These are phyloP conservation scores for Bufo bufo DNA, from an alignment of 2,113 vertebrate genomes.

Conservation along the genomic window DNA sequence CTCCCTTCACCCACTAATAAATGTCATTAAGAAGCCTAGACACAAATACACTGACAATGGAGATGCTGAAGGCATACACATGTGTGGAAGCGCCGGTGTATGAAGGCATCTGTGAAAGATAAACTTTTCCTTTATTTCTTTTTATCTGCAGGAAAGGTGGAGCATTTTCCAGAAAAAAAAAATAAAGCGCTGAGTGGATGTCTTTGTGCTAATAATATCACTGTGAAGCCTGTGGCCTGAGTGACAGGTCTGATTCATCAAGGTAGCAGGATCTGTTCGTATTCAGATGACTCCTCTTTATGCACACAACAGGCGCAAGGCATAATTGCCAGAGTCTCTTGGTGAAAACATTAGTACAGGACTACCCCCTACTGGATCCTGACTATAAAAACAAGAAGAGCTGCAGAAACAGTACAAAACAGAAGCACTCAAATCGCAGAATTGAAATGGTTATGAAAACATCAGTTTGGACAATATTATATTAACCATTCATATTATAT, in stretches of 20 bases:
- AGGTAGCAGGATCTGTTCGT: constrained; percentile 62
- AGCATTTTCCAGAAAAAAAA: constrained; percentile 60
- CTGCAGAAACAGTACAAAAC: background rate
- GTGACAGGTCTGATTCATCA: constrained; percentile 68
- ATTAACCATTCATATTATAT: background rate
- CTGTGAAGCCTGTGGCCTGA: constrained; percentile 65
- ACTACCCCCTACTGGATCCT: constrained; percentile 69
- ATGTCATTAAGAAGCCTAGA: constrained; percentile 43
- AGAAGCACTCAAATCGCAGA: background rate
- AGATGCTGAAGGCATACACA: constrained; percentile 31
- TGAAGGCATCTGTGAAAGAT: constrained; percentile 47
- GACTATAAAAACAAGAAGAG: background rate
- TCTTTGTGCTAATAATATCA: constrained; percentile 67
- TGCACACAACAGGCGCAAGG: constrained; percentile 60
- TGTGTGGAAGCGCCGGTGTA: constrained; percentile 38
- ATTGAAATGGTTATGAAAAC: background rate
- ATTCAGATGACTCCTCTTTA: constrained; percentile 63
- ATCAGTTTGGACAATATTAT: background rate
- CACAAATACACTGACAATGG: constrained; percentile 29
- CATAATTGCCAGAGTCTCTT: background rate
- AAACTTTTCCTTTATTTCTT: constrained; percentile 62
- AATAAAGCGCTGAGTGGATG: constrained; percentile 61
- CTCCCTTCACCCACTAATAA: constrained; percentile 52
- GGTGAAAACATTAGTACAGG: constrained; percentile 64
- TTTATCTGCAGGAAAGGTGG: constrained; percentile 62